Evolutionary conservation across 2,888 invertebrate species (phyloP).

Genomic region (Eueremaeus valkanovi): DNA sequence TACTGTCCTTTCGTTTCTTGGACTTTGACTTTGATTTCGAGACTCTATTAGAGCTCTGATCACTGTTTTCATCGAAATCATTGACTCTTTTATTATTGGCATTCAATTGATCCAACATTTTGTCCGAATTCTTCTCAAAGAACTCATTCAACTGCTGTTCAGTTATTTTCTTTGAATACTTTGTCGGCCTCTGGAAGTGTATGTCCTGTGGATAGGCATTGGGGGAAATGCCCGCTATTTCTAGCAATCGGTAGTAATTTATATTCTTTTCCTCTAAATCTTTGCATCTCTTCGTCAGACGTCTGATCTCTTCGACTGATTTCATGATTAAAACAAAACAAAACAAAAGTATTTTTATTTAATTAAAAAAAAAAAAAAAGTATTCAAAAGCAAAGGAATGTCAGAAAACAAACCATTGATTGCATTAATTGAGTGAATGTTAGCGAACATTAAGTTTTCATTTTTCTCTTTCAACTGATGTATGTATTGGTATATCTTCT

Average conservation of each 20-base stretch:
- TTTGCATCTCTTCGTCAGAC: slow-evolving; percentile 15
- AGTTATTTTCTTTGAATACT: slow-evolving; percentile 41
- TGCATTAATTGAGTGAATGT: slow-evolving; percentile 47
- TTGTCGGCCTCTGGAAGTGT: slow-evolving; percentile 44
- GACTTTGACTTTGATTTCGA: slow-evolving; percentile 1
- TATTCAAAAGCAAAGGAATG: slow-evolving; percentile 35
- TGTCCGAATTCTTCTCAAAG: background rate
- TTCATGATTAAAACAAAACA: no score
- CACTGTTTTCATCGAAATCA: slow-evolving; percentile 5
- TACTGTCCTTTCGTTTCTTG: background rate
- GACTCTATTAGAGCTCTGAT: background rate
- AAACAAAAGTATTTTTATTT: background rate
- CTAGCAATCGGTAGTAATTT: slow-evolving; percentile 49
- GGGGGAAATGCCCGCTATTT: slow-evolving; percentile 49
- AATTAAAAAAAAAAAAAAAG: slow-evolving; percentile 48
- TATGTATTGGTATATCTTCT: slow-evolving; percentile 51
- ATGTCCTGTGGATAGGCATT: slow-evolving; percentile 43
- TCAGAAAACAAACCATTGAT: slow-evolving; percentile 46
- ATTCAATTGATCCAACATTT: background rate
- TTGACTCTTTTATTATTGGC: background rate
- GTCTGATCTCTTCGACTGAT: slow-evolving; percentile 44
- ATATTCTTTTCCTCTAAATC: slow-evolving; percentile 49
- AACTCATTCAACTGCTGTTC: slow-evolving; percentile 40
- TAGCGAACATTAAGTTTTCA: slow-evolving; percentile 48
- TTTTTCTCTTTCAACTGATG: slow-evolving; percentile 50